Conservation (phyloP, 2,797 vertebrate genomes). For the Intellagama lesueurii region DNA sequence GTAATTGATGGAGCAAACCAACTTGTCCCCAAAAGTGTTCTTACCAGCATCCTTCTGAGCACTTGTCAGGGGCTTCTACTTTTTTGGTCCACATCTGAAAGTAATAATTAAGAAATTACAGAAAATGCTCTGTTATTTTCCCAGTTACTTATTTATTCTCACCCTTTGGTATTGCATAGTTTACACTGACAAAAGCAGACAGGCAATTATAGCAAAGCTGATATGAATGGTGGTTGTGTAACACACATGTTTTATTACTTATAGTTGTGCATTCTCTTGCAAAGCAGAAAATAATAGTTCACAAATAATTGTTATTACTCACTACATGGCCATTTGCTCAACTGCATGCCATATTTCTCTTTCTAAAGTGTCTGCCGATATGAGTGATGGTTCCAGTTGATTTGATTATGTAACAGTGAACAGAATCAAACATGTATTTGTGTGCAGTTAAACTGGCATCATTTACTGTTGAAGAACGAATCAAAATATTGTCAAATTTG, state of each 20-base stretch:
- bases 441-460: not conserved
- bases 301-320: not conserved
- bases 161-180: not conserved
- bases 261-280: not conserved
- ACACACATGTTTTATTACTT: not conserved
- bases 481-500: not conserved
- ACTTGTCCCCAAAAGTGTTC: no score
- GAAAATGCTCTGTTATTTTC: not conserved
- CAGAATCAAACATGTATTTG: not conserved
- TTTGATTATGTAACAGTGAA: not conserved
- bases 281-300: not conserved
- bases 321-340: not conserved
- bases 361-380: not conserved
- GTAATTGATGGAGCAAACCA: no score
- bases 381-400: not conserved
- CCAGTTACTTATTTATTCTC: not conserved
- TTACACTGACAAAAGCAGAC: not conserved
- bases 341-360: not conserved
- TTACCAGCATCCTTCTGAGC: no score
- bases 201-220: not conserved
- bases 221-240: not conserved
- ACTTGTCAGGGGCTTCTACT: no score
- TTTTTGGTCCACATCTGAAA: no score
- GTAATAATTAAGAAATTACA: not conserved
- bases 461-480: not conserved